phyloP scores from a whole-genome alignment of 2,113 vertebrate genomes.

The Baryphthengus martii region DNA sequence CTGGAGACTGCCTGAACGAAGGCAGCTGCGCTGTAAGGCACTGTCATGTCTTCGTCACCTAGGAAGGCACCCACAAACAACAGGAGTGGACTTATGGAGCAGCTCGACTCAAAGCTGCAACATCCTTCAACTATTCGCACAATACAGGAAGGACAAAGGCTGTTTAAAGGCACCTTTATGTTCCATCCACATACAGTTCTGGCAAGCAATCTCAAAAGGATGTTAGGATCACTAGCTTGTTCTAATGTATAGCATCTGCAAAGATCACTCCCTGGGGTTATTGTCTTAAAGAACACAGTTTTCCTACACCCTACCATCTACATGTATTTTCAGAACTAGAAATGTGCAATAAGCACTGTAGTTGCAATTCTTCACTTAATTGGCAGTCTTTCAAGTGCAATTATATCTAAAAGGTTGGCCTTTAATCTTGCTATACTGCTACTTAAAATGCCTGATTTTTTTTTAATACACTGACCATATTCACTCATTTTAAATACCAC shows the following conservation, averaged over 20 bases:
- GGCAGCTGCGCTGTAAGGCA: background rate
- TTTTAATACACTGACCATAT: constrained; percentile 51
- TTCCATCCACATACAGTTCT: background rate
- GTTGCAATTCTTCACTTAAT: constrained; percentile 51
- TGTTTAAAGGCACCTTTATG: background rate
- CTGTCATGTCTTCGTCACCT: background rate
- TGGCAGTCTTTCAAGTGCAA: constrained; percentile 62
- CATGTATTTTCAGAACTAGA: constrained; percentile 8
- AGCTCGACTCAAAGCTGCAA: background rate
- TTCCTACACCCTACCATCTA: background rate
- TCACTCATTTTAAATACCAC: constrained; percentile 63
- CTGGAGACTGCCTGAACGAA: background rate
- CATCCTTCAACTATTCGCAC: background rate
- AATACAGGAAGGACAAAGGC: background rate
- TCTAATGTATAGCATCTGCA: background rate
- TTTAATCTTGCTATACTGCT: constrained; percentile 47
- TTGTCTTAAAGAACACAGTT: background rate
- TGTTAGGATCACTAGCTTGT: background rate
- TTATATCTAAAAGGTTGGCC: constrained; percentile 47
- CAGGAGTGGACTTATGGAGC: background rate
- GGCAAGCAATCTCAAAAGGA: background rate
- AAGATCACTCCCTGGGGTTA: background rate
- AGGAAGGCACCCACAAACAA: background rate
- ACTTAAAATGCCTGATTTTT: constrained; percentile 53
- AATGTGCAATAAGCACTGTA: background rate